Percentiles rank a stretch among this genome's conserved stretches.
Conservation (phyloP, 2,888 invertebrate genomes). For the Teinopalpus imperialis region DNA sequence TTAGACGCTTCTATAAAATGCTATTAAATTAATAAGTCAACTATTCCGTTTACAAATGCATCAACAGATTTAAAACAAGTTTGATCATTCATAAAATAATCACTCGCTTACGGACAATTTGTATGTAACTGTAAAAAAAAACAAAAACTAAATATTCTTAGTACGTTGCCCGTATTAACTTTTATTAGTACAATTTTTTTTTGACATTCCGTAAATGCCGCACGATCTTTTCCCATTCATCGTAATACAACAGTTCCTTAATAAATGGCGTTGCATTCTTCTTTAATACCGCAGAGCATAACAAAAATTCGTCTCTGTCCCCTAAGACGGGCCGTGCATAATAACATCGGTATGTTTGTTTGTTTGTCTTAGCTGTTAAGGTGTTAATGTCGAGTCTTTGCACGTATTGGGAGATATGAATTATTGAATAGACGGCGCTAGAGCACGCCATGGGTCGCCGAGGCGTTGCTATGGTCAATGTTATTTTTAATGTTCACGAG, state of each 20-base stretch:
- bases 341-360: slow-evolving; percentile 49
- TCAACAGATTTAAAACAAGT: too few relatives aligned
- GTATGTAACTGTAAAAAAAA: too few relatives aligned
- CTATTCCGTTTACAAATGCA: too few relatives aligned
- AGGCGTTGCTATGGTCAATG: not conserved
- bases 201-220: slow-evolving; percentile 16
- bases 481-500: slow-evolving; percentile 5
- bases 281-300: slow-evolving; percentile 31
- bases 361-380: slow-evolving; percentile 57
- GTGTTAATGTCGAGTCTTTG: slow-evolving; percentile 68
- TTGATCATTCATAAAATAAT: too few relatives aligned
- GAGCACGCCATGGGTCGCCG: slow-evolving; percentile 7
- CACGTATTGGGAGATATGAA: slow-evolving; percentile 66
- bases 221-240: slow-evolving; percentile 11
- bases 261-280: slow-evolving; percentile 23
- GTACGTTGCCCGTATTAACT: not conserved
- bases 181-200: slow-evolving; percentile 1
- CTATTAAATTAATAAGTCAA: too few relatives aligned
- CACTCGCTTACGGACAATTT: too few relatives aligned
- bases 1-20: too few relatives aligned
- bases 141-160: too few relatives aligned
- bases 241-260: slow-evolving; percentile 8
- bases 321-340: slow-evolving; percentile 41
- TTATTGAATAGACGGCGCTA: slow-evolving; percentile 60
- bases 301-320: slow-evolving; percentile 37